Evolutionary conservation across 2,113 vertebrate genomes (phyloP), one percentile per base, ranked within the genome.

Genomic region (Camelus dromedarius): DNA sequence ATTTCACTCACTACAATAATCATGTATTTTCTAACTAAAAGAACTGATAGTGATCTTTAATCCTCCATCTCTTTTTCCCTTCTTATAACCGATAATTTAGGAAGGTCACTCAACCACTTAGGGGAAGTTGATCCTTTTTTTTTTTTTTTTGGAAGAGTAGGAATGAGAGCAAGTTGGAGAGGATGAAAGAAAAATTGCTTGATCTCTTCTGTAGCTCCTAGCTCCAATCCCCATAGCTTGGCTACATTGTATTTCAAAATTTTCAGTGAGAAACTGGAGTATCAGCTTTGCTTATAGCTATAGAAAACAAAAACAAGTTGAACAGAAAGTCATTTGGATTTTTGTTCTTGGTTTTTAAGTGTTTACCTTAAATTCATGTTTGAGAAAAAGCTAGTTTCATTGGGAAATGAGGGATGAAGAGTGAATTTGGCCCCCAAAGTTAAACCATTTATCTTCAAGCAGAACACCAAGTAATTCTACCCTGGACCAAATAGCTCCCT

Each of bases 321-420:
- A 67, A 26, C 26, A 64, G n/a, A 20, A 88, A 81, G 54, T 54
- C 38, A 10, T 83, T 16, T 64, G 50, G 66, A 76, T 42, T 91
- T 81, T n/a, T 62, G 7, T 16, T 93, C 92, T 90, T 32, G 42
- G 16, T 58, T 93, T 76, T 70, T 93, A 92, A 69, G 20, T 87
- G 28, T 93, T 84, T 93, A 46, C 28, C 48, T 77, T 90, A 83
- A 90, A 85, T 54, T 96, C 8, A 3, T 69, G 9, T 87, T 96
- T 89, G 54, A 58, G 66, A 69, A 89, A 58, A 89, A 67, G n/a
- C 58, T 96, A 46, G 28, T 84, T 96, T 64, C 86, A 20, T 76
- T 91, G 83, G 92, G 52, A 82, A 70, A 52, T 83, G 69, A 72
- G 32, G 30, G 19, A 72, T 70, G 24, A 84, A 32, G 58, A 52